Evolutionary conservation across 1,140 invertebrate species (phyloP).

Genomic region (Ericerus pela): DNA sequence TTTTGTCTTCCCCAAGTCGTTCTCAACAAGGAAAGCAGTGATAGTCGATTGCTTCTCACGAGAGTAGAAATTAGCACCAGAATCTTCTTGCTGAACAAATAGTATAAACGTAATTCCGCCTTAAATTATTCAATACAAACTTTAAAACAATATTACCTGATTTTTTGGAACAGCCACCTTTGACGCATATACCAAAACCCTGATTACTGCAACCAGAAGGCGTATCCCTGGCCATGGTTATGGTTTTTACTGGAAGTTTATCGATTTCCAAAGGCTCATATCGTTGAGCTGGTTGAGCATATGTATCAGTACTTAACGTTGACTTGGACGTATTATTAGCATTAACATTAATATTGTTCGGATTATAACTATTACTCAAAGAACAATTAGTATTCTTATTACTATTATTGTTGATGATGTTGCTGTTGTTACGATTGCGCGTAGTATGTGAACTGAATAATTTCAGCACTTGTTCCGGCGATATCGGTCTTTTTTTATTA

Average conservation of each 20-base stretch:
- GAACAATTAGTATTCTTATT: too few species aligned
- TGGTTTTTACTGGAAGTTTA: slow-evolving; percentile 60
- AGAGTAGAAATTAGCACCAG: too few species aligned
- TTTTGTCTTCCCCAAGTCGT: too few species aligned
- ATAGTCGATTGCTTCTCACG: too few species aligned
- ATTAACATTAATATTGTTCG: too few species aligned
- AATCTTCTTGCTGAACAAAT: too few species aligned
- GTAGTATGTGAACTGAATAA: slow-evolving; percentile 26
- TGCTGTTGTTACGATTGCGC: slow-evolving; percentile 36
- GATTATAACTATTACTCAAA: too few species aligned
- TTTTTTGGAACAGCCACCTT: slow-evolving; percentile 65
- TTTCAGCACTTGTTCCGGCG: slow-evolving; percentile 27
- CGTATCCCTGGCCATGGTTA: slow-evolving; percentile 62
- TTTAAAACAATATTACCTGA: too few species aligned
- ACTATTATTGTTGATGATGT: slow-evolving; percentile 26
- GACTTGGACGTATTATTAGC: slow-evolving; percentile 6
- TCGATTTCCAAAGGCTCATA: slow-evolving; percentile 46
- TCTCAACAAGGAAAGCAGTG: too few species aligned
- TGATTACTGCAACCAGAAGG: slow-evolving; percentile 45
- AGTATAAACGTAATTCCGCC: too few species aligned
- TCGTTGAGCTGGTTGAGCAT: slow-evolving; percentile 24
- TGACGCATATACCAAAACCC: slow-evolving; percentile 76
- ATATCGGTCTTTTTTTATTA: slow-evolving; percentile 26
- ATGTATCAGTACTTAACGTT: slow-evolving; percentile 2
- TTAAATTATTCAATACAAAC: too few species aligned